A percentile compares a stretch with the other conserved stretches of the same genome.
Conservation (phyloP, 2,113 vertebrate genomes). For the Clinocottus analis region DNA sequence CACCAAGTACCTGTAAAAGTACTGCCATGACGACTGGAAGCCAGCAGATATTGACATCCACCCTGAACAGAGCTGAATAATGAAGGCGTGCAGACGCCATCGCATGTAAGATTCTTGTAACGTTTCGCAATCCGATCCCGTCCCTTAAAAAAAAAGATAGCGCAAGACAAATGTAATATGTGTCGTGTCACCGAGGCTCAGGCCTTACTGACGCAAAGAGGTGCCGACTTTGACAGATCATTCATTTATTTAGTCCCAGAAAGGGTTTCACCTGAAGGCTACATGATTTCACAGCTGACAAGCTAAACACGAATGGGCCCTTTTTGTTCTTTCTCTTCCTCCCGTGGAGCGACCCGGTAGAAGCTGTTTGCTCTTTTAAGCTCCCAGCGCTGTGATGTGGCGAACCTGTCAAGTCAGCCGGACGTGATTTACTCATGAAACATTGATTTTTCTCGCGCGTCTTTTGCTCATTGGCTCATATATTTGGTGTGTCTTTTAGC, state of each 20-base stretch:
- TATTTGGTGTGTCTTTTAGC: conserved; percentile 21
- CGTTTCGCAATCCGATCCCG: neutral
- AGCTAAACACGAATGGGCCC: conserved; percentile 24
- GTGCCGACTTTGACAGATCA: conserved; percentile 18
- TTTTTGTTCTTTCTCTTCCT: no score
- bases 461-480: conserved; percentile 19
- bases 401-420: conserved; percentile 32
- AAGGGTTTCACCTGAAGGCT: conserved; percentile 37
- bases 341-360: neutral
- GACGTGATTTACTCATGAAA: conserved; percentile 41
- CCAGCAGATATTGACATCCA: neutral
- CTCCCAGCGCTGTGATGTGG: conserved; percentile 33
- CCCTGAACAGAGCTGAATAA: neutral
- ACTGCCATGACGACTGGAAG: neutral
- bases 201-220: neutral
- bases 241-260: conserved; percentile 33
- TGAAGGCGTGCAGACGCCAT: conserved; percentile 21
- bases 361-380: conserved; percentile 42
- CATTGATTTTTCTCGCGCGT: conserved; percentile 34
- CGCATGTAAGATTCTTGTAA: conserved; percentile 20
- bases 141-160: conserved; percentile 11
- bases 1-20: neutral
- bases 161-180: conserved; percentile 30
- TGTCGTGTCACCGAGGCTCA: conserved; percentile 7
- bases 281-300: conserved; percentile 38